These are phyloP conservation scores for Aromia moschata DNA, from an alignment of 2,888 invertebrate species.

Conservation along the genomic window DNA sequence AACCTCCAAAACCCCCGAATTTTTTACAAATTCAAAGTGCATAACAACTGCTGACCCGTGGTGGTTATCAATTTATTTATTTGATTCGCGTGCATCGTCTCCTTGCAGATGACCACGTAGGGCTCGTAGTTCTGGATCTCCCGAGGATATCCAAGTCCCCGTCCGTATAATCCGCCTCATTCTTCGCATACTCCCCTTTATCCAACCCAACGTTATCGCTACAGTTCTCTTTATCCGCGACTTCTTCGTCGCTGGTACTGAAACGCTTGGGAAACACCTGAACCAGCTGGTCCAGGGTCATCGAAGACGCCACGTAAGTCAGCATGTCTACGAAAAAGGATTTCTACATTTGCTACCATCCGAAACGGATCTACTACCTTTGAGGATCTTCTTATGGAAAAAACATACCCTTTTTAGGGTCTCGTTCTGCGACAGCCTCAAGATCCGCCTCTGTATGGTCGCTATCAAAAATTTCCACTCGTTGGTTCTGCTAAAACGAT, in stretches of 20 bases:
- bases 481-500: constrained; percentile 60
- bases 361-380: constrained; percentile 50
- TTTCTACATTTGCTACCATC: too few relatives aligned
- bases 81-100: constrained; percentile 70
- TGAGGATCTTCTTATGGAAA: constrained; percentile 58
- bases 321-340: constrained; percentile 59
- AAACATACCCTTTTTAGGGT: constrained; percentile 55
- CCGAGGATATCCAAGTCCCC: constrained; percentile 53
- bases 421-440: constrained; percentile 54
- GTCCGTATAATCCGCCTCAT: constrained; percentile 41
- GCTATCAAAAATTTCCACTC: constrained; percentile 63
- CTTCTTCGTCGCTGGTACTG: constrained; percentile 47
- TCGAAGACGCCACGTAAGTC: constrained; percentile 61
- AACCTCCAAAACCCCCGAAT: not conserved
- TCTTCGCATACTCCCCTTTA: constrained; percentile 23
- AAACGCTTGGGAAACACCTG: constrained; percentile 62
- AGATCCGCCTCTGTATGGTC: constrained; percentile 59
- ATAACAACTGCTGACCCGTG: constrained; percentile 68
- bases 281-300: constrained; percentile 61
- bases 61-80: constrained; percentile 69
- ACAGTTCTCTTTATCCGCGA: constrained; percentile 21
- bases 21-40: constrained; percentile 58
- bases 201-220: constrained; percentile 20
- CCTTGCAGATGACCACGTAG: constrained; percentile 65
- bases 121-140: constrained; percentile 62